Evolutionary conservation across 2,888 invertebrate species (phyloP).

Genomic region (Asteroscopus sphinx): DNA sequence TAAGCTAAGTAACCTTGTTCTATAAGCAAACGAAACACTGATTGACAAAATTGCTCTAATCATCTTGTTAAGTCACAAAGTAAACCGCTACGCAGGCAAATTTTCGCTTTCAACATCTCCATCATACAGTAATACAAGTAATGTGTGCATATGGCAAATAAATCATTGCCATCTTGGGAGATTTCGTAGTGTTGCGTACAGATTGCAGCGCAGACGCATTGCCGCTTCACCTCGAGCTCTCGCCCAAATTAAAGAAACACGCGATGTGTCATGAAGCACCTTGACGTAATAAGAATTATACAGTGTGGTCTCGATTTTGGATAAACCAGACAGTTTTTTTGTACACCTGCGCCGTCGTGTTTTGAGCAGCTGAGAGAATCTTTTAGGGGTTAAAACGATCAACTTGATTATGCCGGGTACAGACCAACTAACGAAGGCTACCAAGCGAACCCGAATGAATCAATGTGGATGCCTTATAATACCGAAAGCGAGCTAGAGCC

Average conservation of each 20-base stretch:
- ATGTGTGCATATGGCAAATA: slow-evolving; percentile 79
- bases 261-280: slow-evolving; percentile 18
- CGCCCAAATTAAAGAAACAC: slow-evolving; percentile 33
- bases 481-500: too few species aligned
- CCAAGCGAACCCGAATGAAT: too few species aligned
- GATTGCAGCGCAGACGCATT: slow-evolving; percentile 60
- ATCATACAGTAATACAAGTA: slow-evolving; percentile 59
- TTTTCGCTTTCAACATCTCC: slow-evolving; percentile 63
- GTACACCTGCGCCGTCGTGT: not conserved
- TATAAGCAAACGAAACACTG: too few species aligned
- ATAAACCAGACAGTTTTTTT: not conserved
- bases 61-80: slow-evolving; percentile 23
- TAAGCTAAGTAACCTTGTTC: too few species aligned
- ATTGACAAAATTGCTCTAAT: slow-evolving; percentile 27
- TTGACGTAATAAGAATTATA: slow-evolving; percentile 11
- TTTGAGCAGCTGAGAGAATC: not conserved
- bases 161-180: slow-evolving; percentile 71
- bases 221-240: slow-evolving; percentile 14
- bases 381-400: too few species aligned
- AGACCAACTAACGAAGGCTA: too few species aligned
- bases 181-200: slow-evolving; percentile 68
- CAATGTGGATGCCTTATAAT: too few species aligned
- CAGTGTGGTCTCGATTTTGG: not conserved
- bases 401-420: too few species aligned
- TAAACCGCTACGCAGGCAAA: slow-evolving; percentile 22